Conservation (phyloP, 2,113 vertebrate genomes). For the Atrichornis clamosus region DNA sequence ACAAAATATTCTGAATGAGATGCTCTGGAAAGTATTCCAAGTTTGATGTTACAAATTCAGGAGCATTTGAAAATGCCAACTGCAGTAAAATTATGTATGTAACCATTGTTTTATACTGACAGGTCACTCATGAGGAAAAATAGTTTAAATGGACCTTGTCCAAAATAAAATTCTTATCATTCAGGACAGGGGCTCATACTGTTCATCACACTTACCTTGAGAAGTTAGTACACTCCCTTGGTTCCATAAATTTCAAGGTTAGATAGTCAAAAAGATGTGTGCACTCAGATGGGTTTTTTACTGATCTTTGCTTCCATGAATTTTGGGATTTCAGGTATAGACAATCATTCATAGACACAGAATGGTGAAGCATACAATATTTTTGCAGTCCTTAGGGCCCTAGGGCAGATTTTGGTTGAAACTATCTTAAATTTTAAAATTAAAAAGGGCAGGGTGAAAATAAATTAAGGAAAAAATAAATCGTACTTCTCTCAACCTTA, state of each 20-base stretch:
- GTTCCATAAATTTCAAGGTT: neutral
- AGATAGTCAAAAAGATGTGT: neutral
- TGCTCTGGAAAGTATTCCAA: neutral
- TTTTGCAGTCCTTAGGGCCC: neutral
- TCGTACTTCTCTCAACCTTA: neutral
- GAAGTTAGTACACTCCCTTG: neutral
- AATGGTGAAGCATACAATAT: neutral
- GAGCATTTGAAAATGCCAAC: neutral
- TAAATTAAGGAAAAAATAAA: neutral
- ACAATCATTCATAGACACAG: neutral
- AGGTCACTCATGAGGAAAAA: constrained; percentile 30
- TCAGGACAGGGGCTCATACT: neutral
- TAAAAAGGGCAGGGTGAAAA: neutral
- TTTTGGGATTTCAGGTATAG: neutral
- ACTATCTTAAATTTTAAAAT: neutral
- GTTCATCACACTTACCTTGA: neutral
- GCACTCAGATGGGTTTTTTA: neutral
- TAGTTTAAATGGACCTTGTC: neutral
- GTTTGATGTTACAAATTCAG: neutral
- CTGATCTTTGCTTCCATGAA: neutral
- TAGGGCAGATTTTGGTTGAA: neutral
- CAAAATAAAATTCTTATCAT: neutral
- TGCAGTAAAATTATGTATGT: neutral
- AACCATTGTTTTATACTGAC: neutral
- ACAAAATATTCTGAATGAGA: neutral